Percentiles rank a stretch among this genome's conserved stretches.
phyloP scores from a whole-genome alignment of 2,888 invertebrate genomes.

The Torymus aiolomorphi region DNA sequence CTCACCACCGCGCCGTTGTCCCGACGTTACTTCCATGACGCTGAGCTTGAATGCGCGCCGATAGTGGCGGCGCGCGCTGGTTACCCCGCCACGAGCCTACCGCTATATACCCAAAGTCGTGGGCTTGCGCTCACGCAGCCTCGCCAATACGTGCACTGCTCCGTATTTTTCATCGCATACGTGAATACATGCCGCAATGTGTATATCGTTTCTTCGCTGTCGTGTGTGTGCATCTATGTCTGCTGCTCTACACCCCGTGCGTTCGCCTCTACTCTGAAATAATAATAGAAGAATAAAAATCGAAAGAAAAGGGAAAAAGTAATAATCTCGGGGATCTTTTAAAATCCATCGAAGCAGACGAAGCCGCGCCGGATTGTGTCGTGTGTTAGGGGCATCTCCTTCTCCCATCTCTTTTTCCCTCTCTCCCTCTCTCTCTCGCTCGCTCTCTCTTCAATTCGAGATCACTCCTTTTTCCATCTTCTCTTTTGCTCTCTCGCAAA shows the following conservation, averaged over 20 bases:
- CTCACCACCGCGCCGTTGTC: constrained; percentile 69
- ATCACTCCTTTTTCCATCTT: constrained; percentile 53
- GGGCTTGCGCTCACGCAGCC: constrained; percentile 68
- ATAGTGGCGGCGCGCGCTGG: constrained; percentile 72
- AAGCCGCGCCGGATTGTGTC: constrained; percentile 74
- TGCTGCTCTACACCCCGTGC: background rate
- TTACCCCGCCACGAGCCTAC: constrained; percentile 70
- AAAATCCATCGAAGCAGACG: constrained; percentile 76
- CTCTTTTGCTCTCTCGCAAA: constrained; percentile 42
- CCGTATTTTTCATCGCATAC: constrained; percentile 8
- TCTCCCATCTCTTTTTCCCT: constrained; percentile 34
- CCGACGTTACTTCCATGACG: constrained; percentile 76
- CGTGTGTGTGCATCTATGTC: background rate
- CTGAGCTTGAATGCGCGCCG: constrained; percentile 75
- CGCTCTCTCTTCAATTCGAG: constrained; percentile 23
- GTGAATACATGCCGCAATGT: background rate
- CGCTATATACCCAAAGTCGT: constrained; percentile 70
- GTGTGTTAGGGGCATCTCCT: constrained; percentile 62
- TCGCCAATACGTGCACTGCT: constrained; percentile 6
- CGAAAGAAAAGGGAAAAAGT: constrained; percentile 72
- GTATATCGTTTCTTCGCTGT: constrained; percentile 39
- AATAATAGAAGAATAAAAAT: constrained; percentile 73
- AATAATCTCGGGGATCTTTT: constrained; percentile 76
- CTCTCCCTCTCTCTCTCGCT: constrained; percentile 17
- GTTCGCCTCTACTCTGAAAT: constrained; percentile 57